Evolutionary conservation across 2,113 vertebrate species (phyloP).

Genomic region (Mesoclemmys tuberculata): DNA sequence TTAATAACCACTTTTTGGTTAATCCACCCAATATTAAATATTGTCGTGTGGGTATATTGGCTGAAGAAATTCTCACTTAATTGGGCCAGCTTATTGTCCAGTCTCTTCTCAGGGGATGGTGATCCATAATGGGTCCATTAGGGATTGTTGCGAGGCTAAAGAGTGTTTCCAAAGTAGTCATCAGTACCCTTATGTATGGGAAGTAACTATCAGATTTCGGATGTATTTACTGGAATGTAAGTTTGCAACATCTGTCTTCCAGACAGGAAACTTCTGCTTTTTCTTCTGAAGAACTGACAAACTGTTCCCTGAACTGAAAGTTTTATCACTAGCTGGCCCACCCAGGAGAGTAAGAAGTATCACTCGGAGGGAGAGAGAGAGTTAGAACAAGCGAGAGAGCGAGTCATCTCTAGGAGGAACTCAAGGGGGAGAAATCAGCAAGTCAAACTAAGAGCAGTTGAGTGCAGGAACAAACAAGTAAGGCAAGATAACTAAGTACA

Average conservation of each 20-base stretch:
- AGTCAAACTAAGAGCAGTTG: neutral
- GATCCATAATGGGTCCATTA: neutral
- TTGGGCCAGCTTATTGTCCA: neutral
- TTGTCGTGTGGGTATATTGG: neutral
- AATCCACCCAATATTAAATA: neutral
- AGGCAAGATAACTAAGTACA: too few relatives aligned
- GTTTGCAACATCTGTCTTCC: neutral
- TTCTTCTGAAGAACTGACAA: neutral
- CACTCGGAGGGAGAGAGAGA: neutral
- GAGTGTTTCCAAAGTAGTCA: neutral
- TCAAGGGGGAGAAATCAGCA: neutral
- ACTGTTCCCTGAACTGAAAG: neutral
- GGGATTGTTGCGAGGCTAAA: neutral
- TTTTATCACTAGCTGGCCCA: neutral
- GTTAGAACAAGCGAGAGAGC: too few relatives aligned
- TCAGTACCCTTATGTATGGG: neutral
- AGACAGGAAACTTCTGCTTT: neutral
- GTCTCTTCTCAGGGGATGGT: slow-evolving; percentile 2
- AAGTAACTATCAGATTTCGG: neutral
- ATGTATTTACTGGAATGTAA: neutral
- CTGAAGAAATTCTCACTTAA: neutral
- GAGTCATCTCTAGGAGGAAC: neutral
- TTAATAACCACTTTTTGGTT: neutral
- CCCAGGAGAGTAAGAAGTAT: neutral
- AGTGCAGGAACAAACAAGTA: neutral